phyloP scores from a whole-genome alignment of 1,140 invertebrate genomes.

The Riptortus pedestris region DNA sequence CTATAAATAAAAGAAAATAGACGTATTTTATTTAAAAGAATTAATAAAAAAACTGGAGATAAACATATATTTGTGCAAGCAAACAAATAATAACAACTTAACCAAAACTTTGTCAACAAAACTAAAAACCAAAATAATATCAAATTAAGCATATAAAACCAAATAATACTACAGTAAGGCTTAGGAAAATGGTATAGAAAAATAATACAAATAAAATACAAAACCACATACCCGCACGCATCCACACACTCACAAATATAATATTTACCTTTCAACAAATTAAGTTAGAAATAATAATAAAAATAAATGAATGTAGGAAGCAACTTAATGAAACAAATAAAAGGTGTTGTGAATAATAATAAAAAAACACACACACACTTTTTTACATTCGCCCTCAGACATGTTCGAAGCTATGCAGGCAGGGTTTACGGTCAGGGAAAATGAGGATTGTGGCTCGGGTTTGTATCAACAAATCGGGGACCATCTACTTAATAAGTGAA shows the following conservation, averaged over 20 bases:
- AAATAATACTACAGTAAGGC: not conserved
- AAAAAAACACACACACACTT: conserved; percentile 1
- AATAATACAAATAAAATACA: not conserved
- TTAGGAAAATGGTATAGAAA: not conserved
- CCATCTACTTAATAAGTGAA: conserved; percentile 14
- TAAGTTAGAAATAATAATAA: not conserved
- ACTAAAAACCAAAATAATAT: too few species aligned
- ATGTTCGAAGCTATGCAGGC: conserved; percentile 10
- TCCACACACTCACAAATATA: not conserved
- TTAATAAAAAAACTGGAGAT: too few species aligned
- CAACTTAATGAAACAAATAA: conserved; percentile 17
- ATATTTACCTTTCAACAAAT: not conserved
- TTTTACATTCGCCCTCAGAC: not conserved
- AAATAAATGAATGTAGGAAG: not conserved
- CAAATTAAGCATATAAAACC: too few species aligned
- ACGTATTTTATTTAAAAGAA: too few species aligned
- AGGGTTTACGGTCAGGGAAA: not conserved
- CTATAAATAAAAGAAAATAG: too few species aligned
- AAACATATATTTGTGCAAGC: conserved; percentile 23
- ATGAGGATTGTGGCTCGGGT: not conserved
- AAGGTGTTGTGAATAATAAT: conserved; percentile 17
- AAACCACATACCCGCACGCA: not conserved
- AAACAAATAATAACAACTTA: conserved; percentile 10
- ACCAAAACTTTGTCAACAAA: conserved; percentile 20
- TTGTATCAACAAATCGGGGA: conserved; percentile 1